Evolutionary conservation across 2,888 invertebrate genomes (phyloP), one percentile per base, ranked within the genome.

Genomic region (Eristalis arbustorum): DNA sequence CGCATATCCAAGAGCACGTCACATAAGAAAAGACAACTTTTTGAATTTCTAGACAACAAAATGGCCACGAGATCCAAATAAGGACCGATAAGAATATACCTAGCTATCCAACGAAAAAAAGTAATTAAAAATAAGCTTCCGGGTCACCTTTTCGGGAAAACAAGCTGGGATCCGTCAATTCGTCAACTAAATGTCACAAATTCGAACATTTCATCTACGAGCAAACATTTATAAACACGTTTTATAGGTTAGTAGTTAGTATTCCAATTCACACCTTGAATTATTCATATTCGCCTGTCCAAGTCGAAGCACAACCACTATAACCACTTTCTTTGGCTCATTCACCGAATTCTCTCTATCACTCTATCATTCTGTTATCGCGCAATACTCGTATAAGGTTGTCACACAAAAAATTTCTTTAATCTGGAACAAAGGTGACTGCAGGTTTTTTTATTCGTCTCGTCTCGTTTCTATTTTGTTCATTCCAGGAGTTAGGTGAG

Each of bases 341-440:
- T 64, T 64, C 37, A 64, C 34, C 31, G 11, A 64, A 64, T 37
- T 64, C 34, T 63, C n/a, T 64, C 63, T 64, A 64, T 64, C 18
- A 31, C 31, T 63, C 11, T 63, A 64, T 37, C 31, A 28, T 31
- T 37, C 34, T 68, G 22, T 76, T 76, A 76, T 76, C 75, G 42
- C 34, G 67, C 10, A 37, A 11, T 28, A 42, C 37, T 14, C 13
- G 56, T 67, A 57, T 74, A 18, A 74, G 74, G 69, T 69, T 61
- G 31, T 37, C 14, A 67, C 11, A 67, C 14, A 14, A 11, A 59
- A 42, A 66, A 42, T 71, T 63, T 31, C 34, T 49, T n/a, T 18
- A 59, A 73, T 11, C 18, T 22, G 57, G 64, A 67, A 76, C 66
- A 67, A 82, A 66, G 67, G 56, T 57, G 40, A 61, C 40, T 42